Evolutionary conservation across 92 coral and sea anemone genomes (phyloP), one percentile per base, ranked within the genome.

Genomic region (Epizoanthus ramosus): DNA sequence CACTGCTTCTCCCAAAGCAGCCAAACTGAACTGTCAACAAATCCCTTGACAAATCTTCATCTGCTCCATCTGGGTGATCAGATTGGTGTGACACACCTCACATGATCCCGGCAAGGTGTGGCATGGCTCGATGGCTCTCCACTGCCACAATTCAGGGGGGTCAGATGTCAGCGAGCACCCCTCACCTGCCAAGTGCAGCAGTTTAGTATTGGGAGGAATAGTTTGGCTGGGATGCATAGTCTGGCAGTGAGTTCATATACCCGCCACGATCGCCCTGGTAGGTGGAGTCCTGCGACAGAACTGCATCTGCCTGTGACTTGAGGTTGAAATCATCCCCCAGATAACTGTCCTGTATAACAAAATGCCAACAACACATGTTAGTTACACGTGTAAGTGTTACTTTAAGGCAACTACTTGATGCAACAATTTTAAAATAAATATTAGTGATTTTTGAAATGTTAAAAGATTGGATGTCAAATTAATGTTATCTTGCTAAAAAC

Each of bases 211-310:
- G 99, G 89, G 99, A 97, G 85, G 99, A 98, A 71, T 97, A 97
- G 95, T 94, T 97, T 21, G 99, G 99, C 86, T 97, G 99, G 84
- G 98, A 94, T 75, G 93, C 90, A 91, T 97, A 97, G 91, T 97
- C 99, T 74, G 99, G 99, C 71, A 94, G 90, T 63, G 99, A 97
- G 95, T 97, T 94, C 92, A 97, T 92, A 80, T 92, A 97, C 59
- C 99, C 99, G 63, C 98, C 98, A 75, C 98, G 91, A 85, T 97
- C 99, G 17, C 99, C 99, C 85, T 96, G 98, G 88, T 97, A 97
- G 57, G 99, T 97, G 61, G 99, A 97, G 90, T 97, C 99, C 82
- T 97, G 99, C 18, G 99, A 97, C 83, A 97, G 73, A 68, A 97
- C 99, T 22, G 99, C 99, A 63, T 97, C 99, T 31, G 97, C 98